phyloP scores from a whole-genome alignment of 2,888 invertebrate species.

The Coleophora deauratella region DNA sequence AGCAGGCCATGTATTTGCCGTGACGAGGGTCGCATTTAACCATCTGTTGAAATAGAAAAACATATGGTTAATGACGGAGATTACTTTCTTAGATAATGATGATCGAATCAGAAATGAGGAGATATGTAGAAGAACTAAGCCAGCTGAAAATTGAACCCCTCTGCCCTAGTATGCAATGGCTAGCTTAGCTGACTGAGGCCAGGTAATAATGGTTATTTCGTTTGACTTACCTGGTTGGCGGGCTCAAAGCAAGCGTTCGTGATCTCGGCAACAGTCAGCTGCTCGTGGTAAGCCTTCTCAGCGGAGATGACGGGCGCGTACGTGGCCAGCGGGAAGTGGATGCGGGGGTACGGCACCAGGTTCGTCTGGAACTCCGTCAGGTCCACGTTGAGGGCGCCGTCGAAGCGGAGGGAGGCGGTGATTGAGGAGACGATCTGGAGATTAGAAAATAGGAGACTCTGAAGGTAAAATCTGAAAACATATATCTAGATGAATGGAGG shows the following conservation, averaged over 20 bases:
- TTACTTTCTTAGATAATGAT: too few relatives aligned
- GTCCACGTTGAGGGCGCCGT: constrained; percentile 94
- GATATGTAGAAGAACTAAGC: too few relatives aligned
- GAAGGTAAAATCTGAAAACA: too few relatives aligned
- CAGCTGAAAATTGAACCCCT: too few relatives aligned
- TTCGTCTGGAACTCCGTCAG: constrained; percentile 96
- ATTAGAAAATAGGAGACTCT: too few relatives aligned
- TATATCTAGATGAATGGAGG: too few relatives aligned
- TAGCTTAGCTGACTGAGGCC: too few relatives aligned
- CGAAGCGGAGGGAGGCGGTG: constrained; percentile 93
- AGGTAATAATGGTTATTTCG: too few relatives aligned
- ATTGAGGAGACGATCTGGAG: constrained; percentile 91
- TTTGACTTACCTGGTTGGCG: constrained; percentile 79
- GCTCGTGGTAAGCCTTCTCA: constrained; percentile 95
- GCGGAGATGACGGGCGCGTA: constrained; percentile 95
- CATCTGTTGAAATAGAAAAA: constrained; percentile 75
- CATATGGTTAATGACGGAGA: not conserved
- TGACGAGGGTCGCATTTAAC: constrained; percentile 93
- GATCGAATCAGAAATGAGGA: too few relatives aligned
- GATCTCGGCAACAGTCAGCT: constrained; percentile 91
- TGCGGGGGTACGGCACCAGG: constrained; percentile 94
- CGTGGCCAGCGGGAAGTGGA: constrained; percentile 94
- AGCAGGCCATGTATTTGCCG: constrained; percentile 95
- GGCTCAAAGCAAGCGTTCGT: constrained; percentile 97
- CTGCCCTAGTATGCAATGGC: too few relatives aligned